These are phyloP conservation scores for Donacobius atricapilla DNA, from an alignment of 2,113 vertebrate genomes.

Conservation along the genomic window DNA sequence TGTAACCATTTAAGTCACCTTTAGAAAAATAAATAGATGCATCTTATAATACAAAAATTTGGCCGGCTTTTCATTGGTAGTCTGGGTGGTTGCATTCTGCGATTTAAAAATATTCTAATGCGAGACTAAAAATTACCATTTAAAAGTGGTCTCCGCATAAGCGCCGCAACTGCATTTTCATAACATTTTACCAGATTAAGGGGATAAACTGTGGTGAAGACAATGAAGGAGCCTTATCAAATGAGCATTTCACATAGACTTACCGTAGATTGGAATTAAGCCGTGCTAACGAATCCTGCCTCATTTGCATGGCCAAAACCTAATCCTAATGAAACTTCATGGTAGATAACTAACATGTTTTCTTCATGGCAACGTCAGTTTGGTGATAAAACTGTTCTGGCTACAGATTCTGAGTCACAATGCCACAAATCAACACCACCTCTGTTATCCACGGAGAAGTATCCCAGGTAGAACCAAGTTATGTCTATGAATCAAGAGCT, in stretches of 20 bases:
- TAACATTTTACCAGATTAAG: conserved; percentile 73
- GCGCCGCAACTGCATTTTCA: conserved; percentile 69
- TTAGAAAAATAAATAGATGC: conserved; percentile 52
- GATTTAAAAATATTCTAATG: conserved; percentile 50
- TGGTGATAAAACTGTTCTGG: background rate
- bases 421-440: background rate
- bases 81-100: conserved; percentile 41
- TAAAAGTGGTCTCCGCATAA: conserved; percentile 69
- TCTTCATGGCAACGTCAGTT: conserved; percentile 13
- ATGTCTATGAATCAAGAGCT: background rate
- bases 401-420: background rate
- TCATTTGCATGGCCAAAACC: conserved; percentile 70
- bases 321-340: conserved; percentile 70
- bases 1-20: conserved; percentile 54
- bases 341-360: conserved; percentile 54
- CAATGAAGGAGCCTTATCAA: conserved; percentile 77
- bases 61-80: conserved; percentile 27
- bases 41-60: conserved; percentile 38
- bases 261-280: conserved; percentile 69
- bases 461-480: background rate
- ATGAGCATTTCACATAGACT: conserved; percentile 77
- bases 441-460: background rate
- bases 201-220: conserved; percentile 69
- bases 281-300: conserved; percentile 67
- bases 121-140: conserved; percentile 65